phyloP scores from a whole-genome alignment of 2,113 vertebrate genomes.

The Monopterus albus region DNA sequence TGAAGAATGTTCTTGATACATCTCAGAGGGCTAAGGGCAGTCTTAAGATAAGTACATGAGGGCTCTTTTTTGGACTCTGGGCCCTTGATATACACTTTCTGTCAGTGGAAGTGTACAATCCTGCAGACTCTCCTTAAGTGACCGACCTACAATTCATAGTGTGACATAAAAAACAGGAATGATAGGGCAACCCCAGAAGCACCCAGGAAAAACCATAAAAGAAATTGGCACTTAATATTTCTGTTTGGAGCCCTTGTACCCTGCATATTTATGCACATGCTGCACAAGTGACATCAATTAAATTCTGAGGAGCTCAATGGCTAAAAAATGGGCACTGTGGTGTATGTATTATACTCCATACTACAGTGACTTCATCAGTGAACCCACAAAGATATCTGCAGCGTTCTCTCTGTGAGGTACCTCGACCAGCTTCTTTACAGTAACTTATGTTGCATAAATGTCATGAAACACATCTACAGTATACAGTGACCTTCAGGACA shows the following conservation, averaged over 20 bases:
- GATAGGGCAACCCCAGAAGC: constrained; percentile 19
- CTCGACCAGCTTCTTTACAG: no score
- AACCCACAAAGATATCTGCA: no score
- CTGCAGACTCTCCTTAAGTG: constrained; percentile 13
- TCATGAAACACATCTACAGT: neutral
- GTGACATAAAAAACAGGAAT: constrained; percentile 17
- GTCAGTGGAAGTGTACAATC: constrained; percentile 18
- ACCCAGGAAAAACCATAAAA: neutral
- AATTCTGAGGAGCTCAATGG: neutral
- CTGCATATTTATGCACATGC: neutral
- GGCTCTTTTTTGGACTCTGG: constrained; percentile 23
- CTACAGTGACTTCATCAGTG: neutral
- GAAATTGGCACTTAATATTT: neutral
- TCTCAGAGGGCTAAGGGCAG: constrained; percentile 11
- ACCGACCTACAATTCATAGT: constrained; percentile 33
- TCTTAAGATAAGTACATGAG: constrained; percentile 7
- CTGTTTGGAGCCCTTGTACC: neutral
- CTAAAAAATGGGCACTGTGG: no score
- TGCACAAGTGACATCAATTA: neutral
- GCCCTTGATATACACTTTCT: constrained; percentile 42
- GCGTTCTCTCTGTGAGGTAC: no score
- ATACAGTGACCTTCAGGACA: neutral
- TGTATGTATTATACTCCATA: constrained; percentile 7
- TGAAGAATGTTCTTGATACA: constrained; percentile 37
- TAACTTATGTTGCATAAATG: no score